A percentile compares a stretch with the other conserved stretches of the same genome.
These are phyloP conservation scores for Resseliella maxima DNA, from an alignment of 2,888 invertebrate species.

Conservation along the genomic window DNA sequence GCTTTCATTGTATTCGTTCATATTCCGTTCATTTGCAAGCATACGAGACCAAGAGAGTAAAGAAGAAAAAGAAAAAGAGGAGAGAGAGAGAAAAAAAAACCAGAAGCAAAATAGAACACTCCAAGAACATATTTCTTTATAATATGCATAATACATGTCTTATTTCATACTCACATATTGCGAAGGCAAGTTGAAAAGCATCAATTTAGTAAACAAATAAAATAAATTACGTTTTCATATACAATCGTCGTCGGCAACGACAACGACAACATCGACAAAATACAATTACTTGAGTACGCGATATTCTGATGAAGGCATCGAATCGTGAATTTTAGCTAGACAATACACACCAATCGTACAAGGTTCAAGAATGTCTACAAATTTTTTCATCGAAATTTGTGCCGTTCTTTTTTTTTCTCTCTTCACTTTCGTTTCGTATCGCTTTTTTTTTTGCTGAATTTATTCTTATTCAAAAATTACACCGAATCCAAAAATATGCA, in stretches of 20 bases:
- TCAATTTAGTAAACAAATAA: constrained; percentile 34
- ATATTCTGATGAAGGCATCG: not conserved
- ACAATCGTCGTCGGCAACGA: not conserved
- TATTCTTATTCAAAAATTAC: too few relatives aligned
- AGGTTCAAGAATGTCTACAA: not conserved
- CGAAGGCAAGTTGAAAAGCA: constrained; percentile 42
- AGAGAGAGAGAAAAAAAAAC: not conserved
- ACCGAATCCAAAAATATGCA: not conserved
- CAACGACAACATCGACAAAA: not conserved
- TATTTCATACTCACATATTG: not conserved
- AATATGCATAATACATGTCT: constrained; percentile 27
- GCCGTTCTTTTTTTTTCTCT: not conserved
- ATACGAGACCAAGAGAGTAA: too few relatives aligned
- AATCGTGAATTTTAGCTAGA: constrained; percentile 34
- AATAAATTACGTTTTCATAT: constrained; percentile 51
- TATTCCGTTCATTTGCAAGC: constrained; percentile 15
- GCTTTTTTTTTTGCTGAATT: not conserved
- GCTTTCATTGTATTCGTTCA: not conserved
- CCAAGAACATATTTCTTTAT: constrained; percentile 47
- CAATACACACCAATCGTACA: not conserved
- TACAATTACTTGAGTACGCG: constrained; percentile 24
- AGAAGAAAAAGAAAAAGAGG: not conserved
- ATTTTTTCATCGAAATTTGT: not conserved
- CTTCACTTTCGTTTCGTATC: not conserved
- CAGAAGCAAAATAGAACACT: constrained; percentile 46